Evolutionary conservation across 1,140 invertebrate genomes (phyloP).

Genomic region (Papilio xuthus): DNA sequence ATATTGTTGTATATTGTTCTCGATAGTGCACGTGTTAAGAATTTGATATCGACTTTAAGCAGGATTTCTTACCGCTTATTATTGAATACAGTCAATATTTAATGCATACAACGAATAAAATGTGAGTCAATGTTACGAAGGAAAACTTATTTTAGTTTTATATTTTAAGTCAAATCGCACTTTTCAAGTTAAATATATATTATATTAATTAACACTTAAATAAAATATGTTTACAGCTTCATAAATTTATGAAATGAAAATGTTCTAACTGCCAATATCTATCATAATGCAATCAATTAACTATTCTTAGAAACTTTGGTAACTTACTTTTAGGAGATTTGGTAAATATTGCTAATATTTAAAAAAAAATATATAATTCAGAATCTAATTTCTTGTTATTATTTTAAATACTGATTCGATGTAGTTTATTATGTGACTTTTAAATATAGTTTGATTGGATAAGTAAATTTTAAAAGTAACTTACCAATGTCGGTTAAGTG

Average conservation of each 20-base stretch:
- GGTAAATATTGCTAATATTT: background rate
- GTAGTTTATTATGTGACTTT: too few relatives aligned
- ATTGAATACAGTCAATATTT: slow-evolving; percentile 1
- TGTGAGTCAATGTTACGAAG: background rate
- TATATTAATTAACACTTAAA: background rate
- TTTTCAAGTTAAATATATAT: background rate
- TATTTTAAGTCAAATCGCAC: background rate
- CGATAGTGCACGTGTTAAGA: background rate
- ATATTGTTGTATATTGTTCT: slow-evolving; percentile 7
- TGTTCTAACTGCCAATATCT: background rate
- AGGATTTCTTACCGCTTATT: background rate
- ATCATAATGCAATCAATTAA: background rate
- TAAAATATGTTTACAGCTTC: background rate
- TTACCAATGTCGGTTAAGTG: slow-evolving; percentile 77
- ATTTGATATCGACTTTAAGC: background rate
- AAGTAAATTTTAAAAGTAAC: slow-evolving; percentile 41
- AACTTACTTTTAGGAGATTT: background rate
- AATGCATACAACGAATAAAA: background rate
- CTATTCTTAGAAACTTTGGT: background rate
- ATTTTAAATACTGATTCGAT: too few relatives aligned
- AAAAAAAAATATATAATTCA: background rate
- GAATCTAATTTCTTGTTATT: too few relatives aligned
- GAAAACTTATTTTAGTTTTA: background rate
- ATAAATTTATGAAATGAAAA: background rate
- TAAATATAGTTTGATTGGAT: background rate